Conservation (phyloP, 1,140 invertebrate species). For the Condylostylus longicornis region DNA sequence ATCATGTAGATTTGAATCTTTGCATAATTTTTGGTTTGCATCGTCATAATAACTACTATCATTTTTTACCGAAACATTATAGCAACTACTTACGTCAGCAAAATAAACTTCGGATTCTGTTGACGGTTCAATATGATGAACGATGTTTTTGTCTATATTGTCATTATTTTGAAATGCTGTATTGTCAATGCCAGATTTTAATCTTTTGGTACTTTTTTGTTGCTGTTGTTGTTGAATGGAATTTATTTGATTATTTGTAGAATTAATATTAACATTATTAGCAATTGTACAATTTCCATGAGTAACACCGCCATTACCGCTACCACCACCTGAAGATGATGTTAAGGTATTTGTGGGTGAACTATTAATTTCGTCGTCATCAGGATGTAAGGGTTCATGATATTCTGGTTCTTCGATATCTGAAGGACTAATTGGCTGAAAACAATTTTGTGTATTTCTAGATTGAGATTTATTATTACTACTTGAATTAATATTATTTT, state of each 20-base stretch:
- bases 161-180: slow-evolving; percentile 18
- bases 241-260: neutral
- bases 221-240: neutral
- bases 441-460: too few species aligned
- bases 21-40: slow-evolving; percentile 10
- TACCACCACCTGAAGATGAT: slow-evolving; percentile 3
- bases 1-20: slow-evolving; percentile 1
- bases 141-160: slow-evolving; percentile 13
- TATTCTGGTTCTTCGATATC: slow-evolving; percentile 7
- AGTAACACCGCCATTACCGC: neutral
- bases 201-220: neutral
- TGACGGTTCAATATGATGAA: neutral
- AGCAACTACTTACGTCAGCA: slow-evolving; percentile 72
- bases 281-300: neutral
- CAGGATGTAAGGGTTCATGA: slow-evolving; percentile 5
- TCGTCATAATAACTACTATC: slow-evolving; percentile 34
- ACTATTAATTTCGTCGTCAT: slow-evolving; percentile 1
- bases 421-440: too few species aligned
- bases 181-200: slow-evolving; percentile 22
- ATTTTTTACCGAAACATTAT: slow-evolving; percentile 53
- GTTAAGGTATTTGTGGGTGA: slow-evolving; percentile 2
- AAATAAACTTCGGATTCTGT: slow-evolving; percentile 67
- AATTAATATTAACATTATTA: slow-evolving; percentile 1
- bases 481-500: too few species aligned
- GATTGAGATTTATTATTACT: too few species aligned